A percentile compares a stretch with the other conserved stretches of the same genome.
phyloP scores from a whole-genome alignment of 2,113 vertebrate genomes.

The Apeltes quadracus region DNA sequence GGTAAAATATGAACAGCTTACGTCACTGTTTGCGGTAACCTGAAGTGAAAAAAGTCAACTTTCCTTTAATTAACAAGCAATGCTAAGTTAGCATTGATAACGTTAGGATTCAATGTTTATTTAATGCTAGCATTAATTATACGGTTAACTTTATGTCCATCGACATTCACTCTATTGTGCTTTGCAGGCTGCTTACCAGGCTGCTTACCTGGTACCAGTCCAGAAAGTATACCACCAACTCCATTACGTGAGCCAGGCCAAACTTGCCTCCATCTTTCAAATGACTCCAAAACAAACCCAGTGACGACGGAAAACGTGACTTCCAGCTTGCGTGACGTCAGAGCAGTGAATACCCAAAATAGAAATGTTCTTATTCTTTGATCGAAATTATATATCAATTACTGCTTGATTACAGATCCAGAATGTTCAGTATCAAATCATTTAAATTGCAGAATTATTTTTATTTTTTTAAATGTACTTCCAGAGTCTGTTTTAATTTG shows the following conservation, averaged over 20 bases:
- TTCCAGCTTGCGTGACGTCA: background rate
- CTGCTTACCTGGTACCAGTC: constrained; percentile 6
- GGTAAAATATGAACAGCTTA: no score
- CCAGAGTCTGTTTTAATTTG: background rate
- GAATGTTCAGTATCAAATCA: background rate
- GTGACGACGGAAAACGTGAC: background rate
- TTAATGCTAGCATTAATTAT: no score
- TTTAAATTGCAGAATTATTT: background rate
- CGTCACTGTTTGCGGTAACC: background rate
- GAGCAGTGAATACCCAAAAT: background rate
- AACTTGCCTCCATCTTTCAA: background rate
- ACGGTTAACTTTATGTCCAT: no score
- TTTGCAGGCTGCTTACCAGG: background rate
- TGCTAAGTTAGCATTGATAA: no score
- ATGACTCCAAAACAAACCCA: background rate
- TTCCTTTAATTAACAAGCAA: background rate
- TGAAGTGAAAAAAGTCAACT: background rate
- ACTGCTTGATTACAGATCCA: background rate
- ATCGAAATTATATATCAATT: background rate
- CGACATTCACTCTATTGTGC: background rate
- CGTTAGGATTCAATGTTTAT: no score
- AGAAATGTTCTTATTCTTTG: background rate
- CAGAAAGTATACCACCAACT: background rate
- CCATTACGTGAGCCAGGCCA: background rate
- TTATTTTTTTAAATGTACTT: background rate